Evolutionary conservation across 2,888 invertebrate species (phyloP).

Genomic region (Amiota communis): DNA sequence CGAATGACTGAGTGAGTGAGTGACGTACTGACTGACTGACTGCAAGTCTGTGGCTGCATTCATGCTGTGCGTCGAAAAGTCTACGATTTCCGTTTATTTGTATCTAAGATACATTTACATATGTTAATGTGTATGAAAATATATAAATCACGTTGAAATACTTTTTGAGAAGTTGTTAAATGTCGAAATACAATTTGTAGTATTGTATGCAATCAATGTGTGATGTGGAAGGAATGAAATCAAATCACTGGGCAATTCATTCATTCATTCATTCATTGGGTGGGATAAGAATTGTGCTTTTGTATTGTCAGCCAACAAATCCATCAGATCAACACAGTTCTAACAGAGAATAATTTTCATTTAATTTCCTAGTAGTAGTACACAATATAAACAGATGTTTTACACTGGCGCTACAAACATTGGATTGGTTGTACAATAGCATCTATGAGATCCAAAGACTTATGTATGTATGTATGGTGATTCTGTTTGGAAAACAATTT

Average conservation of each 20-base stretch:
- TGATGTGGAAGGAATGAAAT: too few relatives aligned
- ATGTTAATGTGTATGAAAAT: too few relatives aligned
- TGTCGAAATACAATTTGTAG: neutral
- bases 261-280: too few relatives aligned
- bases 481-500: slow-evolving; percentile 61
- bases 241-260: too few relatives aligned
- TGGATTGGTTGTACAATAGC: neutral
- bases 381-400: slow-evolving; percentile 26
- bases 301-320: slow-evolving; percentile 48
- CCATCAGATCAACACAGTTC: slow-evolving; percentile 65
- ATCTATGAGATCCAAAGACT: neutral
- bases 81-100: slow-evolving; percentile 65
- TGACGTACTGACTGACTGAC: slow-evolving; percentile 50
- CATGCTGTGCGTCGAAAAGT: slow-evolving; percentile 67
- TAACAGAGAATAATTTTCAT: slow-evolving; percentile 36
- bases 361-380: neutral
- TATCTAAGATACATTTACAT: too few relatives aligned
- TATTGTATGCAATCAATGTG: too few relatives aligned
- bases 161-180: neutral
- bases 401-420: slow-evolving; percentile 40
- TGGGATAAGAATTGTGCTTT: too few relatives aligned
- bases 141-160: slow-evolving; percentile 58
- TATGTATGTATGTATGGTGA: neutral
- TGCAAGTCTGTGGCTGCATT: slow-evolving; percentile 56
- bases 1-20: slow-evolving; percentile 36